These are phyloP conservation scores for Baronia brevicornis DNA, from an alignment of 2,888 invertebrate genomes.

Conservation along the genomic window DNA sequence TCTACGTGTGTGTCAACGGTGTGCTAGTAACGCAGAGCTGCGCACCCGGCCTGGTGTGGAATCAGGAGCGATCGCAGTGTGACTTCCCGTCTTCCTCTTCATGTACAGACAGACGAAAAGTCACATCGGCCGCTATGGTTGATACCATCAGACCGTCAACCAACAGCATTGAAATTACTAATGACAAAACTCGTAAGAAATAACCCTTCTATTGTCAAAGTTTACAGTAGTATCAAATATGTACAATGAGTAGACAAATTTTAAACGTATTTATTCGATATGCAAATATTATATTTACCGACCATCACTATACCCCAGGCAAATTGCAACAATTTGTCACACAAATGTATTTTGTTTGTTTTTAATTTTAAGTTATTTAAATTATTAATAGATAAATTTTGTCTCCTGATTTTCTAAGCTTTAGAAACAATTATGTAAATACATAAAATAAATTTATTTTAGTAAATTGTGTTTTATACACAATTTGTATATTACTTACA, in stretches of 20 bases:
- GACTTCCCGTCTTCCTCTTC: conserved; percentile 83
- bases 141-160: conserved; percentile 36
- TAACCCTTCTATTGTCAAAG: neutral
- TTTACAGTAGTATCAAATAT: conserved; percentile 17
- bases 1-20: conserved; percentile 86
- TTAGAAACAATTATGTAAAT: no score
- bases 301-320: no score
- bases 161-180: conserved; percentile 27
- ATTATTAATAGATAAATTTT: no score
- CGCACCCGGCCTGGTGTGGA: conserved; percentile 86
- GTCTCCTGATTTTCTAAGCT: no score
- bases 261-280: neutral
- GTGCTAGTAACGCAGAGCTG: conserved; percentile 81
- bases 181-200: conserved; percentile 31
- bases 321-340: no score
- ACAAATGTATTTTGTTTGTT: no score
- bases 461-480: no score
- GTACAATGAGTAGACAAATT: conserved; percentile 4
- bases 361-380: no score
- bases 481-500: no score
- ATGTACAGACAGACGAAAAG: conserved; percentile 66
- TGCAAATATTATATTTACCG: no score
- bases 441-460: no score
- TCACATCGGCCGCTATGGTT: conserved; percentile 32
- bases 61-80: conserved; percentile 78